Evolutionary conservation across 2,797 vertebrate genomes (phyloP).

Genomic region (Pachyuromys duprasi): DNA sequence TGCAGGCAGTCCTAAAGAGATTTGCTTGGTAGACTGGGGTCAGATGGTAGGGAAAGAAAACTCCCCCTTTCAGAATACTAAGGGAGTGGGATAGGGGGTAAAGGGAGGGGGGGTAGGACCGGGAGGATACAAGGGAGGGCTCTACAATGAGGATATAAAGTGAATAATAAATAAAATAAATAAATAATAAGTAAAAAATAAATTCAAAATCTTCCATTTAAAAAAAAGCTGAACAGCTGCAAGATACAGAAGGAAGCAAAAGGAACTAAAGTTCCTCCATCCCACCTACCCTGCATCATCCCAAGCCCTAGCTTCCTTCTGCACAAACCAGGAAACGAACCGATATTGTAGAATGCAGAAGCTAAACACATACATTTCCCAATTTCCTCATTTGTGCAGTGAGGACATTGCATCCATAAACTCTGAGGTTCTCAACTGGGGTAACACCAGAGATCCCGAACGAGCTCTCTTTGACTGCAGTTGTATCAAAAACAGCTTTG

Average conservation of each 20-base stretch:
- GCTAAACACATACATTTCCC: background rate
- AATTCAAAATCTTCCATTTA: too few relatives aligned
- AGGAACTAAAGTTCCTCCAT: background rate
- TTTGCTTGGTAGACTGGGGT: too few relatives aligned
- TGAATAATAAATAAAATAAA: too few relatives aligned
- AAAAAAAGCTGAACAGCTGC: background rate
- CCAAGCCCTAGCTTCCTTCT: background rate
- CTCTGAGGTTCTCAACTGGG: background rate
- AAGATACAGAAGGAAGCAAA: background rate
- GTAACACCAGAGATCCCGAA: background rate
- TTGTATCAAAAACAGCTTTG: constrained; percentile 22
- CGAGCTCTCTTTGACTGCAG: background rate
- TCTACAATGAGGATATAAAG: too few relatives aligned
- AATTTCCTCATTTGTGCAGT: background rate
- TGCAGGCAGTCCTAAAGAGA: too few relatives aligned
- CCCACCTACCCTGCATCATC: background rate
- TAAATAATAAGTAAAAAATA: too few relatives aligned
- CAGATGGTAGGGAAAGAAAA: too few relatives aligned
- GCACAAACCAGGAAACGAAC: background rate
- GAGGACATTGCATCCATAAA: background rate
- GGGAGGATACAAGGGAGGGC: too few relatives aligned
- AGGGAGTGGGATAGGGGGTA: too few relatives aligned
- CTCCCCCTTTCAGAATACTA: too few relatives aligned
- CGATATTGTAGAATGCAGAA: background rate
- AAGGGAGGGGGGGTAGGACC: too few relatives aligned